Base-by-base conservation (phyloP, 2,797 vertebrate genomes). In the Gymnoscopelus braueri region DNA sequence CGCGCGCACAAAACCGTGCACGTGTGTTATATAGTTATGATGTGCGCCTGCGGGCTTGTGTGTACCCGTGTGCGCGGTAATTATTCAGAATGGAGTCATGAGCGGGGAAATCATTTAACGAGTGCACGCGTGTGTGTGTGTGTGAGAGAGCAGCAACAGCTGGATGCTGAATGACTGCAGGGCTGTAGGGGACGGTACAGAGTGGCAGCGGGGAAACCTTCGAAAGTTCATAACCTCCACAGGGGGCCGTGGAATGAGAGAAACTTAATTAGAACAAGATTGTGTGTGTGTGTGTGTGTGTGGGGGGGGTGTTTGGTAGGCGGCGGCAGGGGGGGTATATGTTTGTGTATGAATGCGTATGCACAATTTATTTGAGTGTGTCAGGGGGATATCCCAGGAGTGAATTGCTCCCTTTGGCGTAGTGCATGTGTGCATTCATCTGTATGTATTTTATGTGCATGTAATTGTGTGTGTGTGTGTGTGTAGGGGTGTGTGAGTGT, bases 141-240 rank as follows among this genome's bases (percentile, higher is more conserved):
- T 48, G 19, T 65, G 44, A 24, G 54, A 35, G 63, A 24, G 63
- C 54, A 29, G 72, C 61, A 80, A 75, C 80, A 85, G 78, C 79
- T 87, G 86, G 85, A 71, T 78, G 70, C 71, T 67, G 78, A 78
- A 79, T 71, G 73, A 77, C 69, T 60, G n/a, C 8, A 0, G 63
- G 70, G 29, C 72, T 74, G 0, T 12, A 65, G 70, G 74, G 72
- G 70, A 69, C 71, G 73, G 78, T 71, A 54, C 60, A 60, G 67
- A 60, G 67, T 72, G 76, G 69, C 63, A 70, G 80, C 69, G 39
- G 53, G 72, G 67, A 70, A 82, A 86, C 74, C 82, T 82, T 77
- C 69, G 67, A 72, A 79, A 84, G 75, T 87, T 82, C 74, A 80
- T 58, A 80, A 76, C 64, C 72, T 65, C 78, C 57, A 74, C 77